Evolutionary conservation across 1,140 invertebrate species (phyloP), one percentile per base, ranked within the genome.

Genomic region (Epicauta chinensis): DNA sequence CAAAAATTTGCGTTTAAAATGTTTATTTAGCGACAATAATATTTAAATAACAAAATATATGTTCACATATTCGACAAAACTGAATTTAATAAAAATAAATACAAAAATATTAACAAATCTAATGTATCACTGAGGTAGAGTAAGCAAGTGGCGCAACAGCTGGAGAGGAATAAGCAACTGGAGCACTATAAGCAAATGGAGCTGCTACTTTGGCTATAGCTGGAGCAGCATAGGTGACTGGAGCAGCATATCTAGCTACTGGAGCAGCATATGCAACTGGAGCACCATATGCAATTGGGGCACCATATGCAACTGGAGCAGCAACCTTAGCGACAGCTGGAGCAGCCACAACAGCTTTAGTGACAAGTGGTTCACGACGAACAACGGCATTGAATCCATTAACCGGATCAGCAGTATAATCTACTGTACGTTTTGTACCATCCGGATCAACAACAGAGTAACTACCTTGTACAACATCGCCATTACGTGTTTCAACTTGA

Each of bases 391-490:
- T 80, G 69, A 81, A 82, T 14, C 78, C 78, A 46, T 80, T 80
- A 16, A 79, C 67, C 10, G 78, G 66, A 61, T 79, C 77, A 13
- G 78, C 77, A 3, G 79, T 81, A 65, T 84, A 83, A 56, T 81
- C 79, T 1, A 83, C 81, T 81, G 79, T 4, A 80, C 77, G 54
- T 81, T 80, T 13, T 77, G 71, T 14, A 81, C 35, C 75, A 74
- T 45, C 81, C 77, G 81, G 77, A 53, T 83, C 81, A 14, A 78
- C 72, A 11, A 83, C 62, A 1, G 77, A 81, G 68, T 82, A 82
- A 29, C 73, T 73, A 31, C 82, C 82, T 62, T 81, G 76, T 6
- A 83, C 82, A 12, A 82, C 75, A 62, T 83, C 81, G 7, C 82
- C 82, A 43, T 74, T 70, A 2, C 77, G 69, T 14, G 70, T 73